Evolutionary conservation across 2,888 invertebrate genomes (phyloP), one percentile per base, ranked within the genome.

Genomic region (Tipula lateralis): DNA sequence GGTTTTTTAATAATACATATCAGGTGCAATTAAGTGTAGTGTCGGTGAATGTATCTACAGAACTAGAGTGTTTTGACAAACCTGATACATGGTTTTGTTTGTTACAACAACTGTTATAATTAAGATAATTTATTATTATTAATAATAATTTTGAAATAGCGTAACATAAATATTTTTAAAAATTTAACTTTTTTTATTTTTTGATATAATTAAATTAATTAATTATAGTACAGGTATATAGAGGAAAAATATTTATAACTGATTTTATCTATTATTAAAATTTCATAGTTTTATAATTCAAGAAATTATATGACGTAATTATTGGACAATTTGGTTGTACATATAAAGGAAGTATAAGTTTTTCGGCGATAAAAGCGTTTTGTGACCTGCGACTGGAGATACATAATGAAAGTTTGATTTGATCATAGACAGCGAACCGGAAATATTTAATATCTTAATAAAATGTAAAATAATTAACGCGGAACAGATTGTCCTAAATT

Each of bases 61-160:
- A 66, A 66, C 24, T 4, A 16, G 1, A 66, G 19, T 66, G 66
- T 66, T 66, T 66, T 66, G 66, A 24, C 19, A 19, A 24, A 66
- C 66, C 1, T 9, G 24, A 66, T 66, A 66, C 2, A 44, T n/a
- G 13, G 13, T 34, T 32, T n/a, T 44, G 5, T 44, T 50, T 6
- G 24, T 66, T 66, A 66, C 66, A 24, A 9, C 24, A 66, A 24
- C 24, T 66, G 66, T 66, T 24, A 66, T 66, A 66, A 66, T 66
- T 66, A 24, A 66, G 66, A 66, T 66, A 66, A 66, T 66, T 66
- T 66, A 66, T 66, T 66, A n/a, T 66, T 66, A 24, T 66, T 66
- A 66, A 24, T 66, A 66, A 66, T 66, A 12, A 66, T 66, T 66
- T 66, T 66, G 66, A 66, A 66, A 66, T 66, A 66, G 66, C 66